phyloP scores from a whole-genome alignment of 2,888 invertebrate genomes.

The Harpagoxenus sublaevis region DNA sequence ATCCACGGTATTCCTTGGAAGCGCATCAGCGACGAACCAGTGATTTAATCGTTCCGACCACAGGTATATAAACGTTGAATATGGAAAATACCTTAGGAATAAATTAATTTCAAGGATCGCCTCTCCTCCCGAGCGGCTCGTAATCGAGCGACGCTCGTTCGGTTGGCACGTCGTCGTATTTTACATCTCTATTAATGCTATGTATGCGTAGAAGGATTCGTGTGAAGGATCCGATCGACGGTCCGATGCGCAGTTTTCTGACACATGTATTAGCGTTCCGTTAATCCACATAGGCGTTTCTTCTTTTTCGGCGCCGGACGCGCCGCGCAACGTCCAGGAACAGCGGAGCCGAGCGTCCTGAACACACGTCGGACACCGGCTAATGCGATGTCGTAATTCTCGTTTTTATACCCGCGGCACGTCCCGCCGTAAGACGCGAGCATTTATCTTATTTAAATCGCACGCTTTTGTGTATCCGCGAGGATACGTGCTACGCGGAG shows the following conservation, averaged over 20 bases:
- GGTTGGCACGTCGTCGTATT: constrained; percentile 31
- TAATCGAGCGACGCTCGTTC: constrained; percentile 29
- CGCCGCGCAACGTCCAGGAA: constrained; percentile 9
- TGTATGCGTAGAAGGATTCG: not conserved
- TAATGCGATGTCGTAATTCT: constrained; percentile 70
- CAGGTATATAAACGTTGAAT: constrained; percentile 59
- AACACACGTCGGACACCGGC: constrained; percentile 54
- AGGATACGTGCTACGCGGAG: constrained; percentile 43
- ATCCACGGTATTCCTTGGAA: constrained; percentile 47
- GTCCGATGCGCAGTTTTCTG: constrained; percentile 8
- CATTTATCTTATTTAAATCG: constrained; percentile 61
- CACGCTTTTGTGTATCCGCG: constrained; percentile 57
- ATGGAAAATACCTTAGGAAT: constrained; percentile 67
- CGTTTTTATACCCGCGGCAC: constrained; percentile 63
- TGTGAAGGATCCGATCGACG: not conserved
- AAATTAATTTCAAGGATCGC: constrained; percentile 63
- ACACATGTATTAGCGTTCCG: not conserved
- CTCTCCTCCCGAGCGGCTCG: constrained; percentile 22
- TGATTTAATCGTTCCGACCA: constrained; percentile 62
- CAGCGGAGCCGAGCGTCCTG: not conserved
- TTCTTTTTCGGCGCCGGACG: constrained; percentile 31
- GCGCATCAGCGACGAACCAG: constrained; percentile 46
- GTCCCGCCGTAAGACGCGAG: constrained; percentile 57
- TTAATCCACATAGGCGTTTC: constrained; percentile 17
- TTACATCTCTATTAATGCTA: constrained; percentile 44